Evolutionary conservation across 2,888 invertebrate genomes (phyloP).

Genomic region (Trimorus sp.): DNA sequence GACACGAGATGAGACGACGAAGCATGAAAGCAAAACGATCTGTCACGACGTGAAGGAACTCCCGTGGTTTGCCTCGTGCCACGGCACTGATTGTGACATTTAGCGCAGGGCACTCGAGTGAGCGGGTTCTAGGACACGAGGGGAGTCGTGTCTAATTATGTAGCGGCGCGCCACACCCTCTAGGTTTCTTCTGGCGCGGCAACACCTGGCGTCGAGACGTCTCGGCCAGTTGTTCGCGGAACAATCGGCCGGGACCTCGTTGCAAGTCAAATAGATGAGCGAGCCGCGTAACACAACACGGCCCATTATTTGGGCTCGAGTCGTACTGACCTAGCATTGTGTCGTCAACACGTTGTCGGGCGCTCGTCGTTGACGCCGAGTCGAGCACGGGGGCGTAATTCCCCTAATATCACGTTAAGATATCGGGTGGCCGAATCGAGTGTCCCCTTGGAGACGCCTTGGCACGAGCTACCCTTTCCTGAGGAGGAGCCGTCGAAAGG

Average conservation of each 20-base stretch:
- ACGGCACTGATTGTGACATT: too few species aligned
- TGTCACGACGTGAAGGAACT: too few species aligned
- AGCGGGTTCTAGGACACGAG: too few species aligned
- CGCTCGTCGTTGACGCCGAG: conserved; percentile 68
- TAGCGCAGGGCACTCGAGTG: too few species aligned
- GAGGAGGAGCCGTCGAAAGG: conserved; percentile 71
- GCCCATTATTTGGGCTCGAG: conserved; percentile 39
- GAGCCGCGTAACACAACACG: conserved; percentile 35
- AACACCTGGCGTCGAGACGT: not conserved
- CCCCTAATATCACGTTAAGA: conserved; percentile 78
- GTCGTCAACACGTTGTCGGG: conserved; percentile 49
- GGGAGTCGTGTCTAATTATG: too few species aligned
- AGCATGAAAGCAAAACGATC: too few species aligned
- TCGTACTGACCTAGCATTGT: conserved; percentile 59
- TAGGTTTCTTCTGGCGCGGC: too few species aligned
- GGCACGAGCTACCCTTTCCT: conserved; percentile 74
- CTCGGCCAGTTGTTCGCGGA: conserved; percentile 14
- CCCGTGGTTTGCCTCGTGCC: too few species aligned
- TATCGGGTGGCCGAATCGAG: conserved; percentile 80
- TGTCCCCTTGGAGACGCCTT: conserved; percentile 76
- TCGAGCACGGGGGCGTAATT: conserved; percentile 75
- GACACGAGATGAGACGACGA: too few species aligned
- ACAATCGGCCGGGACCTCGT: conserved; percentile 17
- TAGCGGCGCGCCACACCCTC: too few species aligned
- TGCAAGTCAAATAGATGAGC: conserved; percentile 18